Percentiles rank a stretch among this genome's conserved stretches.
Conservation (phyloP, 2,113 vertebrate species). For the Sclerurus mexicanus region DNA sequence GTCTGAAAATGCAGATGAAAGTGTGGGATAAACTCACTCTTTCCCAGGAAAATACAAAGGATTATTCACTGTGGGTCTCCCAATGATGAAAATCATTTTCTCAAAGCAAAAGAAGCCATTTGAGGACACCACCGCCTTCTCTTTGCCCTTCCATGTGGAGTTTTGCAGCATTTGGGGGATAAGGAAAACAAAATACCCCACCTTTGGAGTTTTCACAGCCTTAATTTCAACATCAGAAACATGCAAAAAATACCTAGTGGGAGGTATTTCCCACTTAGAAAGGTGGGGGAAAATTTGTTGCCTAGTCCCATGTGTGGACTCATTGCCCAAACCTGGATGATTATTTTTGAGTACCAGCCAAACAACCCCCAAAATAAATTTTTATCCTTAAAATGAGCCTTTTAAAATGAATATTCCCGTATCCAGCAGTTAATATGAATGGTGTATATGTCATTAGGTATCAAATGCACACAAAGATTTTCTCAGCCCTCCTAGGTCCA, state of each 20-base stretch:
- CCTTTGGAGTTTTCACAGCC: background rate
- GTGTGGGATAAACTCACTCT: background rate
- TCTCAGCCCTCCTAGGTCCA: background rate
- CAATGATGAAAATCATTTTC: background rate
- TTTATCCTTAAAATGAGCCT: background rate
- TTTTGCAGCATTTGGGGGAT: background rate
- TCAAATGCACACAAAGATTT: background rate
- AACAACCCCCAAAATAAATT: too few species aligned
- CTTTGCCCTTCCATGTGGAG: background rate
- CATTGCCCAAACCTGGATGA: background rate
- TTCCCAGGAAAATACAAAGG: background rate
- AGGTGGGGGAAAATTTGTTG: background rate
- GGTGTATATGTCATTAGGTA: rapidly evolving
- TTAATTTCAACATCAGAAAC: background rate
- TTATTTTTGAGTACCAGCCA: background rate
- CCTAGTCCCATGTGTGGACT: background rate
- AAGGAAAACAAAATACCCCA: background rate
- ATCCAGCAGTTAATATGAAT: rapidly evolving
- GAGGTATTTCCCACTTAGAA: background rate
- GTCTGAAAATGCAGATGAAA: background rate
- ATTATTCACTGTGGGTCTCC: rapidly evolving
- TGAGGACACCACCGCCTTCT: background rate
- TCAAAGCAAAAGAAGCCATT: background rate
- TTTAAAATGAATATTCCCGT: background rate
- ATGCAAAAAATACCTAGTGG: background rate